phyloP scores from a whole-genome alignment of 1,140 invertebrate genomes.

The Eurosta solidaginis region DNA sequence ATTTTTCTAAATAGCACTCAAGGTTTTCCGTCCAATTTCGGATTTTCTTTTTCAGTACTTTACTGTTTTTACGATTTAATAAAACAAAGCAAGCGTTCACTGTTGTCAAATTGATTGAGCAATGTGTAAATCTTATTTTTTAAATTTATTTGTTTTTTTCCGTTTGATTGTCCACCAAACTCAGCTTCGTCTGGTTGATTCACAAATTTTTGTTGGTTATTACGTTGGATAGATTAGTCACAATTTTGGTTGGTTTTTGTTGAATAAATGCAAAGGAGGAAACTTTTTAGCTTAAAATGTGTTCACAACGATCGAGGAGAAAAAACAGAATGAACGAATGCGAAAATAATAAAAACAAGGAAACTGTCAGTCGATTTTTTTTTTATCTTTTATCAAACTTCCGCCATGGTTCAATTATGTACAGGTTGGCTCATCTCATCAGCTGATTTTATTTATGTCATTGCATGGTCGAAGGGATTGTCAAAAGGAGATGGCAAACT shows the following conservation, averaged over 20 bases:
- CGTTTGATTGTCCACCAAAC: background rate
- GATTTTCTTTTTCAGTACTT: background rate
- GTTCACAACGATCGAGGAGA: constrained; percentile 31
- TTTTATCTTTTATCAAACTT: background rate
- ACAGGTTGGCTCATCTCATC: no score
- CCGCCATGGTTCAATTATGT: no score
- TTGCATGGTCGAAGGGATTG: no score
- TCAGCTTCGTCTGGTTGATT: background rate
- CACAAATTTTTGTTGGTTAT: background rate
- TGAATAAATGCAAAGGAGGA: constrained; percentile 10
- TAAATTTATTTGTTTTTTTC: background rate
- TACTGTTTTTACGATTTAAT: background rate
- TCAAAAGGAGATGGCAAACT: no score
- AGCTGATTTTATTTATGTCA: no score
- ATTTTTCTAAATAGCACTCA: background rate
- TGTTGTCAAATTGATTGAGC: background rate
- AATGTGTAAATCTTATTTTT: background rate
- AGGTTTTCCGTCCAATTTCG: background rate
- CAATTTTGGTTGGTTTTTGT: background rate
- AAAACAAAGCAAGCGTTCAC: background rate
- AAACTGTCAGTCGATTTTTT: background rate
- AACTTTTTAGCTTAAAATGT: background rate
- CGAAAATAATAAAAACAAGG: background rate
- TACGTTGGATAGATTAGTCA: constrained; percentile 23
- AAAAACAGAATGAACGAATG: constrained; percentile 11